Base-by-base conservation (phyloP, 2,888 invertebrate species). In the Troides oblongomaculatus region DNA sequence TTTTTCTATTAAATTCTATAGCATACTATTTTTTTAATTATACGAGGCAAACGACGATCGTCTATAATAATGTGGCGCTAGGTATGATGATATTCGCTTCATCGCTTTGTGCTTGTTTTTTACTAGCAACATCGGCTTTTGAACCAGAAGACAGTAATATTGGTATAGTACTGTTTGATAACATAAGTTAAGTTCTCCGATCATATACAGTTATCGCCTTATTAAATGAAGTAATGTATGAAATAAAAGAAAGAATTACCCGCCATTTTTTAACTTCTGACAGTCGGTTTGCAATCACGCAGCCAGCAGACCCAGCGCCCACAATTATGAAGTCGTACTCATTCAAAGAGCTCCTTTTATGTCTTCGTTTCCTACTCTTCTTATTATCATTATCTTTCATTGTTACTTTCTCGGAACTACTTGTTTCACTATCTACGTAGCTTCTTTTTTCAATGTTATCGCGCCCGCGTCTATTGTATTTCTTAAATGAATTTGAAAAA, bases 221-320 rank as follows among this genome's bases (percentile, higher is more conserved):
- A 30, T 30, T 30, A 12, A 4, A 14, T 14, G 14, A 46, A 46
- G 46, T 46, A 14, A 46, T 46, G 14, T 53, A 53, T 18, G 17
- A 10, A 46, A 46, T 14, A 14, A 46, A 46, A 46, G 46, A 56
- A 17, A 56, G 1, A 58, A 12, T n/a, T 74, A 94, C 94, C 89
- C 88, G 93, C 94, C 94, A 94, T 74, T 93, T 85, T 68, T 93
- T 89, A 0, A 94, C 89, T 89, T 95, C 95, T 3, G 94, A 92
- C 1, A 95, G 83, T 18, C 95, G 89, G 82, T 94, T 95, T 0
- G 95, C 95, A 23, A 95, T 78, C 43, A 95, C 95, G 79, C 95
- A 95, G 0, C 95, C 95, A 0, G 95, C 95, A 8, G 95, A 95
- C 1, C 95, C 95, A 0, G 94, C 95, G 23, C 95, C 95, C 56